phyloP scores from a whole-genome alignment of 2,888 invertebrate genomes.

The Mactromeris polynyma region DNA sequence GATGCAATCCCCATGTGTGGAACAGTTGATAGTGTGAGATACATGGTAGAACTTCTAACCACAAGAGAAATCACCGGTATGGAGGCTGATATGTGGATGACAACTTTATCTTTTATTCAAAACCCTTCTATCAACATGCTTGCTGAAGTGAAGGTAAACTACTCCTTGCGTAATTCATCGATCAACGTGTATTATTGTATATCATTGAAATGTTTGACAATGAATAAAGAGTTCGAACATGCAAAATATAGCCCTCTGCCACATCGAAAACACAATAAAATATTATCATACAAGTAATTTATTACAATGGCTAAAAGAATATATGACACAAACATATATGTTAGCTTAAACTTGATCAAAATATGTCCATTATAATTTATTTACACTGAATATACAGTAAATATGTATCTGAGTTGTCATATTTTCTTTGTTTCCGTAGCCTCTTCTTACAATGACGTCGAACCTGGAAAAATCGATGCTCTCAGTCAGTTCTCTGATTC shows the following conservation, averaged over 20 bases:
- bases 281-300: too few species aligned
- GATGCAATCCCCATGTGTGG: constrained; percentile 95
- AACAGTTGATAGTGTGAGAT: constrained; percentile 92
- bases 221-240: too few species aligned
- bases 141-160: constrained; percentile 86
- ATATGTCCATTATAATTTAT: not conserved
- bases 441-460: constrained; percentile 80
- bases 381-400: not conserved
- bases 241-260: too few species aligned
- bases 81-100: constrained; percentile 93
- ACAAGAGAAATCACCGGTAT: constrained; percentile 90
- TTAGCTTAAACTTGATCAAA: not conserved
- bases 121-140: constrained; percentile 88
- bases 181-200: not conserved
- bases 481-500: constrained; percentile 91
- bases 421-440: not conserved
- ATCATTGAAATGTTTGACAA: too few species aligned
- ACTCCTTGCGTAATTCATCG: not conserved
- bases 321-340: too few species aligned
- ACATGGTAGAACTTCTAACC: constrained; percentile 94
- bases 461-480: constrained; percentile 90
- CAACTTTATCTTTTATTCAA: constrained; percentile 93
- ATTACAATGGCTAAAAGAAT: too few species aligned
- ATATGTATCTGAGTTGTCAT: not conserved
- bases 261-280: too few species aligned